phyloP scores from a whole-genome alignment of 1,140 invertebrate genomes.

The Lethocerus indicus region DNA sequence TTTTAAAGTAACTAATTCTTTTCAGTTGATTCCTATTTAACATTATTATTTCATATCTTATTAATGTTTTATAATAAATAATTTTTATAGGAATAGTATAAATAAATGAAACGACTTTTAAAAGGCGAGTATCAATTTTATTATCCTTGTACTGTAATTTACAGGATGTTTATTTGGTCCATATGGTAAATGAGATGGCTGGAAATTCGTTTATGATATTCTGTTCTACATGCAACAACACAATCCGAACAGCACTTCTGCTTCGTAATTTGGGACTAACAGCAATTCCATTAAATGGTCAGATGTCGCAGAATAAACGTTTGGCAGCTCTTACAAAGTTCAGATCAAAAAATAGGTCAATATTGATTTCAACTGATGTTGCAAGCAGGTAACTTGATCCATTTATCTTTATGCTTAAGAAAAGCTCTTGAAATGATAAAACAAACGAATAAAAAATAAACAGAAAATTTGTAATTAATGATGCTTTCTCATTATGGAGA shows the following conservation, averaged over 20 bases:
- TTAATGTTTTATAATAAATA: not conserved
- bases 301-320: conserved; percentile 91
- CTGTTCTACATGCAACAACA: conserved; percentile 85
- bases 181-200: conserved; percentile 87
- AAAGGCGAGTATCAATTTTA: too few relatives aligned
- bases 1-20: conserved; percentile 1
- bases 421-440: too few relatives aligned
- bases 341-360: conserved; percentile 68
- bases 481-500: not conserved
- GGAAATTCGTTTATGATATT: conserved; percentile 98
- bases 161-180: conserved; percentile 89
- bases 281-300: conserved; percentile 91
- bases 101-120: not conserved
- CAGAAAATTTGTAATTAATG: not conserved
- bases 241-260: conserved; percentile 72
- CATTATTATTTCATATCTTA: not conserved
- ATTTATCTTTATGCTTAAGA: too few relatives aligned
- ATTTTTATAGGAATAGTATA: not conserved
- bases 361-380: conserved; percentile 94
- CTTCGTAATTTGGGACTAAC: conserved; percentile 74
- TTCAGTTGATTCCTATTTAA: not conserved
- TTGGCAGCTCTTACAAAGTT: conserved; percentile 86
- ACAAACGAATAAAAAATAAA: not conserved
- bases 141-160: conserved; percentile 18
- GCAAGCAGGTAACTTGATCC: conserved; percentile 59